Conservation (phyloP, 2,888 invertebrate genomes). For the Ophion costatus region DNA sequence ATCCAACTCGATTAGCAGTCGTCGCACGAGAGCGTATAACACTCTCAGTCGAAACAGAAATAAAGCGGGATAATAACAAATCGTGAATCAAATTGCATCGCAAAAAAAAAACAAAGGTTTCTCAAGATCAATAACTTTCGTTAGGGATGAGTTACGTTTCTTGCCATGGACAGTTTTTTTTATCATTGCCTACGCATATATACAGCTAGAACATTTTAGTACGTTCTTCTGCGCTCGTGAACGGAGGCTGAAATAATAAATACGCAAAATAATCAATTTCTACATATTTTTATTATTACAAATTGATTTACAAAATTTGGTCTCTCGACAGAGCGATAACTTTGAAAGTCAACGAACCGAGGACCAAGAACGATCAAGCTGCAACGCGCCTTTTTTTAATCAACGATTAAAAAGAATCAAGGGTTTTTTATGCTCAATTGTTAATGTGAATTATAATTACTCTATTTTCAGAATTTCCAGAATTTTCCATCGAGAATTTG, state of each 20-base stretch:
- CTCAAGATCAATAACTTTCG: neutral
- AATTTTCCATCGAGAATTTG: neutral
- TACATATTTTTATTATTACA: neutral
- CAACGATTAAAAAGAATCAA: neutral
- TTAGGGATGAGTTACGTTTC: neutral
- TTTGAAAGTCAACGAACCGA: neutral
- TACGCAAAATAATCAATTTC: neutral
- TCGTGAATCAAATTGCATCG: neutral
- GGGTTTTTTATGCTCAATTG: neutral
- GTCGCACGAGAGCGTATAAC: conserved; percentile 54
- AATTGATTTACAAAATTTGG: neutral
- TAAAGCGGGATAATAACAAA: conserved; percentile 19
- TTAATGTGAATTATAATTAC: neutral
- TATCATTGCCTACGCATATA: too few relatives aligned
- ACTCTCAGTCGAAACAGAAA: conserved; percentile 29
- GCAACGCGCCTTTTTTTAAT: neutral
- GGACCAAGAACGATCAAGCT: neutral
- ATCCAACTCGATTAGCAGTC: conserved; percentile 62
- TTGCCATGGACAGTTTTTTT: neutral
- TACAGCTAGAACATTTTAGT: too few relatives aligned
- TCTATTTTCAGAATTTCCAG: neutral
- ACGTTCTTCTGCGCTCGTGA: neutral
- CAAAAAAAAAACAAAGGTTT: neutral
- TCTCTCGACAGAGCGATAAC: neutral
- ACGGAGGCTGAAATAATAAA: neutral